Evolutionary conservation across 2,888 invertebrate genomes (phyloP).

Genomic region (Chrysomela aeneicollis): DNA sequence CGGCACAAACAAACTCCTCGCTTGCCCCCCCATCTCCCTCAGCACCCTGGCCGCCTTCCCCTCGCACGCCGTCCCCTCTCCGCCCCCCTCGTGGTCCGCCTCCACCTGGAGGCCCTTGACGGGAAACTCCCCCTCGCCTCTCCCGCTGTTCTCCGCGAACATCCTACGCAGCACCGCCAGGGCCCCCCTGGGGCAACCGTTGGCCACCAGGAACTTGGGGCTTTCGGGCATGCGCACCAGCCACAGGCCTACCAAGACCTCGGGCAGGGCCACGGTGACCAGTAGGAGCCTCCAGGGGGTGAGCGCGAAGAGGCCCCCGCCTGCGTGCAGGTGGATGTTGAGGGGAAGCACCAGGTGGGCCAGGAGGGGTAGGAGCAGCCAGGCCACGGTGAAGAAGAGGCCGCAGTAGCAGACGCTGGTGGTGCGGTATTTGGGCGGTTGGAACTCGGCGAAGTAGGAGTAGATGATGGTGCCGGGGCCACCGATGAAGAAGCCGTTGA

Average conservation of each 20-base stretch:
- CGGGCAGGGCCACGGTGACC: constrained; percentile 71
- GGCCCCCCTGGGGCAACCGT: constrained; percentile 68
- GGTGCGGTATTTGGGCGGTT: constrained; percentile 67
- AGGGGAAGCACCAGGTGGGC: constrained; percentile 52
- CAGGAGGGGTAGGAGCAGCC: constrained; percentile 70
- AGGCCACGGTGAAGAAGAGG: constrained; percentile 70
- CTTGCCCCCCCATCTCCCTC: constrained; percentile 58
- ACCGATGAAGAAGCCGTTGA: constrained; percentile 67
- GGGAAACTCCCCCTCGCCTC: constrained; percentile 62
- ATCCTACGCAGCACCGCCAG: constrained; percentile 68
- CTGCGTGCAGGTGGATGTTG: constrained; percentile 34
- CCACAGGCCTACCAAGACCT: constrained; percentile 67
- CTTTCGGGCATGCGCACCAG: constrained; percentile 74
- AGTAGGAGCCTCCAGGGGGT: constrained; percentile 81
- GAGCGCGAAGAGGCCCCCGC: constrained; percentile 61
- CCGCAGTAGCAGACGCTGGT: constrained; percentile 71
- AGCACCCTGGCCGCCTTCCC: constrained; percentile 26
- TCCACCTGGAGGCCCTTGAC: constrained; percentile 45
- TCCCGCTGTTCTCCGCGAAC: constrained; percentile 66
- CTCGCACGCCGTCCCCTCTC: constrained; percentile 15
- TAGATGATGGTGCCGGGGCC: constrained; percentile 60
- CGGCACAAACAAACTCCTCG: constrained; percentile 65
- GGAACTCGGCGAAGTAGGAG: constrained; percentile 73
- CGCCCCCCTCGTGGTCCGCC: constrained; percentile 14
- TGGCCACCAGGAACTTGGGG: constrained; percentile 77